These are phyloP conservation scores for Rotaria macrura DNA, from an alignment of 2,888 invertebrate species.

Conservation along the genomic window DNA sequence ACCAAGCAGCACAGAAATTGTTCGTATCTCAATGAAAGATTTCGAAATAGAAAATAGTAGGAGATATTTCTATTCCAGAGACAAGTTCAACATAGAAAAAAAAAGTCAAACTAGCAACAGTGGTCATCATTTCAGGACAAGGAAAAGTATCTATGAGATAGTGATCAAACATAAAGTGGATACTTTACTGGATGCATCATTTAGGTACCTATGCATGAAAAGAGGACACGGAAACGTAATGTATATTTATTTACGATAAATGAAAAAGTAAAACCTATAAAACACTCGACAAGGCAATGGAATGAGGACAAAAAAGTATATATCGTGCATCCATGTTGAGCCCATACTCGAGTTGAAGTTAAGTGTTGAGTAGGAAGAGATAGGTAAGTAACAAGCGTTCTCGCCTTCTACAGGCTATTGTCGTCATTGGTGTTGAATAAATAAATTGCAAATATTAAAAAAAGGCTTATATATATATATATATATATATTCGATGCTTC, in stretches of 20 bases:
- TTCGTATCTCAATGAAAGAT: no score
- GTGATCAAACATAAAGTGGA: not conserved
- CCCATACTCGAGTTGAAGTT: not conserved
- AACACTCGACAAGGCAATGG: not conserved
- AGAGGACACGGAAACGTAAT: not conserved
- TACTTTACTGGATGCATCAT: not conserved
- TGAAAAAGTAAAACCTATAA: not conserved
- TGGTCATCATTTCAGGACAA: no score
- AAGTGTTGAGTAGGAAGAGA: not conserved
- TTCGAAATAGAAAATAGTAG: no score
- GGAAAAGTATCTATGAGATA: no score
- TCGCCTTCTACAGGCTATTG: not conserved
- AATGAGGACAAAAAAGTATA: not conserved
- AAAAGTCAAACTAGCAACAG: no score
- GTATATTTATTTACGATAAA: not conserved
- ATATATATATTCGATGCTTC: no score
- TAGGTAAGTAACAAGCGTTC: not conserved
- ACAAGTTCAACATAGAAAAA: no score
- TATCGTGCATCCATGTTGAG: not conserved
- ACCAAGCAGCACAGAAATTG: not conserved
- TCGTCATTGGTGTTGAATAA: not conserved
- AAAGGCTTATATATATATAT: not conserved
- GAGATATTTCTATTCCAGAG: no score
- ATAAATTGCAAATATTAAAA: not conserved
- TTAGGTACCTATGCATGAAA: not conserved